phyloP scores from a whole-genome alignment of 2,797 vertebrate species.

The Eleutherodactylus coqui region DNA sequence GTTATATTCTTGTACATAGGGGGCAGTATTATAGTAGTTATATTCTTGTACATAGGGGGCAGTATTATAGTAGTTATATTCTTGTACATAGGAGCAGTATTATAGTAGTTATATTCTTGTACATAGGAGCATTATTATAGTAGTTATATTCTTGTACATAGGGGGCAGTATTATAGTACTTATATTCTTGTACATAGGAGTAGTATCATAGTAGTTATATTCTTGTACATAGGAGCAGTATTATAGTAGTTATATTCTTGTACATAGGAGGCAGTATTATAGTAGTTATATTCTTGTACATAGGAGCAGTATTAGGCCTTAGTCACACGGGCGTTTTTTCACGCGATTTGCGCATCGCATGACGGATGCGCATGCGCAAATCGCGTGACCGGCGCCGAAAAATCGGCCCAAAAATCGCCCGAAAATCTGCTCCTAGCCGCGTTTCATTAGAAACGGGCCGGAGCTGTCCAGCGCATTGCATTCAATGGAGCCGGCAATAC shows the following conservation, averaged over 20 bases:
- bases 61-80: slow-evolving; percentile 12
- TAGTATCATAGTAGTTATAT: slow-evolving; percentile 7
- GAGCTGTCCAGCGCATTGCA: not conserved
- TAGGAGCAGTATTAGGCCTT: slow-evolving; percentile 2
- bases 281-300: slow-evolving; percentile 7
- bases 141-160: slow-evolving; percentile 4
- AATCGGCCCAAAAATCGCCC: too few relatives aligned
- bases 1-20: slow-evolving; percentile 3
- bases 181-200: not conserved
- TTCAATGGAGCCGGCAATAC: too few relatives aligned
- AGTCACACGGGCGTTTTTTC: too few relatives aligned
- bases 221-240: slow-evolving; percentile 4
- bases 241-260: not conserved
- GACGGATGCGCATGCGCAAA: too few relatives aligned
- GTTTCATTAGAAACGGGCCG: too few relatives aligned
- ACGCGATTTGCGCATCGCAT: too few relatives aligned
- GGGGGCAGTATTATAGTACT: slow-evolving; percentile 3
- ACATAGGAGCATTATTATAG: not conserved
- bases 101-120: slow-evolving; percentile 4
- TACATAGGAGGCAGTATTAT: not conserved
- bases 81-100: not conserved
- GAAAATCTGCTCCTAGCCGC: too few relatives aligned
- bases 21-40: slow-evolving; percentile 4
- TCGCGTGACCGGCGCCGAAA: too few relatives aligned
- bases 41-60: not conserved